Evolutionary conservation across 2,113 vertebrate genomes (phyloP), one percentile per base, ranked within the genome.

Genomic region (Strix aluco): DNA sequence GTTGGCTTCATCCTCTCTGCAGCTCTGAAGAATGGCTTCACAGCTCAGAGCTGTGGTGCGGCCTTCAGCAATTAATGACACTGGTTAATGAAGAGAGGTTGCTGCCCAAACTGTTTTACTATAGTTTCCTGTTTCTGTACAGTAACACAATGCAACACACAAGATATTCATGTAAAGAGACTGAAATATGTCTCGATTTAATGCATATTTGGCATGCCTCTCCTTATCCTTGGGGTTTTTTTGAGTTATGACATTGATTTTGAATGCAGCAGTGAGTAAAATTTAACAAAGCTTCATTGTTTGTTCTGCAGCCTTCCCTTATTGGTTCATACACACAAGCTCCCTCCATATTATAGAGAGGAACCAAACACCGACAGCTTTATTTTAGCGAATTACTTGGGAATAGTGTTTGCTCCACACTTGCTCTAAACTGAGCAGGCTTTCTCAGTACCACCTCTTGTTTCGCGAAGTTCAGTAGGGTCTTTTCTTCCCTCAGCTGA

Each of bases 391-490:
- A 73, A 36, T 67, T 74, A 49, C 27, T 46, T 88, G 42, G 36
- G 15, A 89, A 51, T 4, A 66, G 19, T 14, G 15, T 44, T 92
- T 82, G 36, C 9, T n/a, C 4, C 15, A 9, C 0, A 1, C 9
- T 90, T n/a, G 16, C 26, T 18, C 58, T 78, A 70, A 57, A 57
- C 19, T 12, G 30, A 26, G 2, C 0, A 3, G 36, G 5, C 1
- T 46, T 70, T 63, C 54, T 69, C 22, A 8, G 47, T 23, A 32
- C 9, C 20, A 49, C 23, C 5, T 66, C 38, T 58, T 70, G 18
- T 14, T 89, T 58, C 63, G 14, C 4, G 1, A 69, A 78, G 4
- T 49, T 84, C 11, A 13, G 4, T 11, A 15, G 0, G 0, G 9
- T 21, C 6, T 54, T 55, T 78, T 20, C 14, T 75, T n/a, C 32